Evolutionary conservation across 2,888 invertebrate genomes (phyloP), one percentile per base, ranked within the genome.

Genomic region (Eledone cirrhosa): DNA sequence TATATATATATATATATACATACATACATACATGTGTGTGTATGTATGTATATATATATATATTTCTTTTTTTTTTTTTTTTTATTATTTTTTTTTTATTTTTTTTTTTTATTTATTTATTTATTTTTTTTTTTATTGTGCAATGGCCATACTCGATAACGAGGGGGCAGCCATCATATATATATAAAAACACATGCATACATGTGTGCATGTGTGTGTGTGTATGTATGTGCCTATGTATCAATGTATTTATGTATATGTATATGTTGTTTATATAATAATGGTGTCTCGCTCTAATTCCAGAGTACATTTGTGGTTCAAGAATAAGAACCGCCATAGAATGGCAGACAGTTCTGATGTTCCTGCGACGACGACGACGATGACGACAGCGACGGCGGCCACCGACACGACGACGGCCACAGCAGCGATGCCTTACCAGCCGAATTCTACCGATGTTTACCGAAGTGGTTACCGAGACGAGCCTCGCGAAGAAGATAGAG

Each of bases 271-370:
- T 13, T 1, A 59, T 59, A 1, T 14, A 59, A 24, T 22, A 63
- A 63, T 41, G 41, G n/a, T 33, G 22, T 13, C 22, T 72, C 33
- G n/a, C 27, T 31, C 41, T 24, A 41, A n/a, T 22, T 72, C 29
- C 72, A 72, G 72, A 31, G 41, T 72, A 19, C 72, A 72, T 13
- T 33, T 72, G 72, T 72, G 72, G 22, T 72, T 72, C 72, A 72
- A 72, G 33, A 72, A n/a, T 31, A 41, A 41, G 31, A 72, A 41
- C n/a, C 31, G 41, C 14, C 31, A 72, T n/a, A 72, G 31, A 41
- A 41, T 41, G 72, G 72, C n/a, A 41, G 72, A 31, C 24, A 24
- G 24, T 72, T 72, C 72, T n/a, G 72, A 3, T 41, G 41, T n/a
- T 11, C n/a, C 41, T 13, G n/a, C 29, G 22, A 22, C 41, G 31